Percentiles rank a stretch among this genome's conserved stretches.
Conservation (phyloP, 2,888 invertebrate species). For the Agriopis aurantiaria region DNA sequence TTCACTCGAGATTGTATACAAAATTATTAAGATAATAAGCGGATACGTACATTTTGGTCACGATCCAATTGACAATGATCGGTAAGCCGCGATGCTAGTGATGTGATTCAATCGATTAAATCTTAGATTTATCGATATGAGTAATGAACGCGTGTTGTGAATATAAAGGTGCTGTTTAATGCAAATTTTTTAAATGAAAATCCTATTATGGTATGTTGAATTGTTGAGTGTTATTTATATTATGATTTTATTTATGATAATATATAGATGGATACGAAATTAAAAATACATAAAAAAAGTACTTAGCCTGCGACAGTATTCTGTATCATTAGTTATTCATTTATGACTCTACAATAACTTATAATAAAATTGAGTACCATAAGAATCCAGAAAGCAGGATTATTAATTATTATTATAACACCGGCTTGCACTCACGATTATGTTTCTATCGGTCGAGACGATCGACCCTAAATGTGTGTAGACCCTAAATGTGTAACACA, state of each 20-base stretch:
- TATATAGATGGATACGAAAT: background rate
- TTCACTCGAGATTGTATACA: constrained; percentile 75
- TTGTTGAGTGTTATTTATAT: constrained; percentile 30
- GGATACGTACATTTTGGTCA: constrained; percentile 85
- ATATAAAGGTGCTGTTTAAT: constrained; percentile 13
- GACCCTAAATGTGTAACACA: too few relatives aligned
- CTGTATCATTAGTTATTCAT: background rate
- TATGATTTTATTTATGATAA: constrained; percentile 20
- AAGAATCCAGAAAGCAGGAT: too few relatives aligned
- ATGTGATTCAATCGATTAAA: constrained; percentile 50
- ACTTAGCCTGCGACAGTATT: background rate
- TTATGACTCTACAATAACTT: too few relatives aligned
- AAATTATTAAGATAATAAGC: constrained; percentile 86
- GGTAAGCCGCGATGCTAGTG: constrained; percentile 72
- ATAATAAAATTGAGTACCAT: too few relatives aligned
- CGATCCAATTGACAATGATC: constrained; percentile 86
- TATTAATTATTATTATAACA: too few relatives aligned
- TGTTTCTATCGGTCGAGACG: too few relatives aligned
- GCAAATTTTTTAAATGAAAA: constrained; percentile 19
- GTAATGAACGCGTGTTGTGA: constrained; percentile 37
- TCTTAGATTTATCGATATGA: constrained; percentile 45
- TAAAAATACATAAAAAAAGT: background rate
- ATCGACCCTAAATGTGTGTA: too few relatives aligned
- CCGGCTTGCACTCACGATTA: too few relatives aligned
- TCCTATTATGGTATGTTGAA: constrained; percentile 28